These are phyloP conservation scores for Galeopsomyia nigrocyanea DNA, from an alignment of 2,888 invertebrate species.

Conservation along the genomic window DNA sequence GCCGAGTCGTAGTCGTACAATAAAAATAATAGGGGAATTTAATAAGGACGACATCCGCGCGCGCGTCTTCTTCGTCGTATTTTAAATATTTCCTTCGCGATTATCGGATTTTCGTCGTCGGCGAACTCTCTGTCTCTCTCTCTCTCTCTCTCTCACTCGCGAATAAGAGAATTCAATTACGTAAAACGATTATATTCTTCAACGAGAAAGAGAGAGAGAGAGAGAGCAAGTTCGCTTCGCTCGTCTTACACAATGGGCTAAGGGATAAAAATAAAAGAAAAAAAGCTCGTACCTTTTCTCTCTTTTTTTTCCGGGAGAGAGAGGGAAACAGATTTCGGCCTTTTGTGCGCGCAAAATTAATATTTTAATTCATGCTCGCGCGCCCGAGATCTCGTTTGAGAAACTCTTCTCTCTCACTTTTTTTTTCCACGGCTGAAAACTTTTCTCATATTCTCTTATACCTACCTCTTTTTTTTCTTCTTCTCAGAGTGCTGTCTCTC, in stretches of 20 bases:
- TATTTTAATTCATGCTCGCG: too few relatives aligned
- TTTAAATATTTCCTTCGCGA: conserved; percentile 43
- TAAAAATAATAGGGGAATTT: conserved; percentile 39
- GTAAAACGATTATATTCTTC: conserved; percentile 39
- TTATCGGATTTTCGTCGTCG: conserved; percentile 43
- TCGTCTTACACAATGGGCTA: conserved; percentile 30
- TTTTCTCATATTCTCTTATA: too few relatives aligned
- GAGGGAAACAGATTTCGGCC: conserved; percentile 6
- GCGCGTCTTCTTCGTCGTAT: conserved; percentile 1
- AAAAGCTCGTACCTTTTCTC: neutral
- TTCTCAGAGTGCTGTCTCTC: too few relatives aligned
- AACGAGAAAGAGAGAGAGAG: too few relatives aligned
- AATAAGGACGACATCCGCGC: conserved; percentile 18
- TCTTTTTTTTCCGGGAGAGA: conserved; percentile 13
- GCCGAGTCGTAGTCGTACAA: neutral
- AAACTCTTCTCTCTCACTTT: conserved; percentile 33
- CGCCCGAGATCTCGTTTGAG: conserved; percentile 49
- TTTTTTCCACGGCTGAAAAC: conserved; percentile 18
- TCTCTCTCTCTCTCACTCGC: neutral
- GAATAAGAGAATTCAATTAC: conserved; percentile 42
- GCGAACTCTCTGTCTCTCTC: too few relatives aligned
- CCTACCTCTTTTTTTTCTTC: too few relatives aligned
- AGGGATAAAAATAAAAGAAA: conserved; percentile 25
- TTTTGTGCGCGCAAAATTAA: conserved; percentile 47
- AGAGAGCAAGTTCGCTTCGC: conserved; percentile 20